phyloP scores from a whole-genome alignment of 2,113 vertebrate species.

The Heteronetta atricapilla region DNA sequence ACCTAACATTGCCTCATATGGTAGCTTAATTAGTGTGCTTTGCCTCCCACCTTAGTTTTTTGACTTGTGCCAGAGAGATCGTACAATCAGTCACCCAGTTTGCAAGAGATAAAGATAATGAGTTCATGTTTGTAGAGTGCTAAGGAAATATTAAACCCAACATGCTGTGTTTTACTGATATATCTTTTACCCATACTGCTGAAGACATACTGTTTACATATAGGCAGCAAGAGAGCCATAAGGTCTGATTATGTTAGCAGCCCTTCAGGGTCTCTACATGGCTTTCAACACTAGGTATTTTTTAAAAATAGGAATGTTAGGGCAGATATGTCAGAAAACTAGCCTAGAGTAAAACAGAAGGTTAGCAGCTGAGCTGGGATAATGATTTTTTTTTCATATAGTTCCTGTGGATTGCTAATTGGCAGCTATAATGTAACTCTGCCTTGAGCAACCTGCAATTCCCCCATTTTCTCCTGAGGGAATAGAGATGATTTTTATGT shows the following conservation, averaged over 20 bases:
- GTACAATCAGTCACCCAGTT: neutral
- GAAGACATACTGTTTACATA: neutral
- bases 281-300: neutral
- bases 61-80: neutral
- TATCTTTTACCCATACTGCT: neutral
- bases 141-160: constrained; percentile 5
- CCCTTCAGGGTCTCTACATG: neutral
- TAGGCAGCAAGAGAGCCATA: constrained; percentile 5
- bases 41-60: constrained; percentile 9
- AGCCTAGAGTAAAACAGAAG: constrained; percentile 15
- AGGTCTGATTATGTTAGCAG: neutral
- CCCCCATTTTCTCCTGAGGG: neutral
- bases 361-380: neutral
- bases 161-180: neutral
- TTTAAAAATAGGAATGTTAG: neutral
- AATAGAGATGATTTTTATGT: neutral
- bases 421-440: neutral
- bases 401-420: neutral
- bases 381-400: neutral
- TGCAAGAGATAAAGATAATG: neutral
- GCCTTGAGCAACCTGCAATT: neutral
- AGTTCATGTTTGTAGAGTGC: neutral
- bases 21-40: neutral
- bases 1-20: neutral
- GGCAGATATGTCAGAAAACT: neutral